These are phyloP conservation scores for Drosophila vallismaia DNA, from an alignment of 2,888 invertebrate genomes.

Conservation along the genomic window DNA sequence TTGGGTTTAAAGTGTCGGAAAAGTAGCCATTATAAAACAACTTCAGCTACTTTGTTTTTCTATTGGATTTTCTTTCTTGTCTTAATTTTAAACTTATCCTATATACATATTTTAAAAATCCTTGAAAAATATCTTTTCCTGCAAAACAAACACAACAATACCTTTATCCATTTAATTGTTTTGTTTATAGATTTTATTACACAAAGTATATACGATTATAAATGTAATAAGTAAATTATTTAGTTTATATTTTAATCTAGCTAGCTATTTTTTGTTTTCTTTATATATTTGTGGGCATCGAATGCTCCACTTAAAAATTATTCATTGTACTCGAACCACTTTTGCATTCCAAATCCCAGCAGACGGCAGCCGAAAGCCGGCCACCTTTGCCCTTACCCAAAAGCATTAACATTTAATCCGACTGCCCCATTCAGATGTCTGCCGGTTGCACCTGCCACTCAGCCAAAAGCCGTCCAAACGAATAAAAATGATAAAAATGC, in stretches of 20 bases:
- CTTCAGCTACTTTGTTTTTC: no score
- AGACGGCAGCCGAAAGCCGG: neutral
- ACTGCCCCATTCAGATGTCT: slow-evolving; percentile 29
- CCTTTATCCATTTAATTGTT: neutral
- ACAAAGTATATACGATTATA: slow-evolving; percentile 43
- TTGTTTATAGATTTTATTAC: slow-evolving; percentile 29
- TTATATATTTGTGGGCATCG: slow-evolving; percentile 13
- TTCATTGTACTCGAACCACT: slow-evolving; percentile 1
- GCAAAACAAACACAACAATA: neutral
- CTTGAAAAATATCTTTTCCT: neutral
- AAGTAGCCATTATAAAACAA: no score
- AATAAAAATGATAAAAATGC: slow-evolving; percentile 33
- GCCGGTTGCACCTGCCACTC: slow-evolving; percentile 55
- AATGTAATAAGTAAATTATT: slow-evolving; percentile 36
- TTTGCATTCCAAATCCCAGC: slow-evolving; percentile 11
- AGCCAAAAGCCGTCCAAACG: slow-evolving; percentile 19
- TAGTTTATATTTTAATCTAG: slow-evolving; percentile 38
- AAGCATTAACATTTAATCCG: slow-evolving; percentile 60
- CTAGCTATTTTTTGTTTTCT: slow-evolving; percentile 28
- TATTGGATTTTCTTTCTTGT: no score
- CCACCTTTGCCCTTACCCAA: neutral
- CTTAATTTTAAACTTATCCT: no score
- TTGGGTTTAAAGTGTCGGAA: no score
- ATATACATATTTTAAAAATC: neutral
- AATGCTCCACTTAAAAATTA: slow-evolving; percentile 21